A percentile compares a stretch with the other conserved stretches of the same genome.
Conservation (phyloP, 1,140 invertebrate genomes). For the Hycleus phaleratus region DNA sequence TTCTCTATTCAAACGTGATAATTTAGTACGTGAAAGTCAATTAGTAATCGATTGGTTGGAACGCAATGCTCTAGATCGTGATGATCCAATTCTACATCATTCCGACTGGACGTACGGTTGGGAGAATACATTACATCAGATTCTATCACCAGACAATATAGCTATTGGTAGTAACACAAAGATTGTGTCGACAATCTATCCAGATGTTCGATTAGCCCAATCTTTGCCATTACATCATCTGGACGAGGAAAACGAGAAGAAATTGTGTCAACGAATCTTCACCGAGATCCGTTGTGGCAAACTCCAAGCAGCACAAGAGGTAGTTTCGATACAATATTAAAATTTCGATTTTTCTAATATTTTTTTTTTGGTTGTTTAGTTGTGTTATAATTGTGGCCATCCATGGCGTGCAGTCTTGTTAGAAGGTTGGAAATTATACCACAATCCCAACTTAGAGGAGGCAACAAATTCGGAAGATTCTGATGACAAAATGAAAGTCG, state of each 20-base stretch:
- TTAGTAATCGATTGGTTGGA: conserved; percentile 91
- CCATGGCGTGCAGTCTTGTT: conserved; percentile 82
- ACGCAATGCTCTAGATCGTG: conserved; percentile 65
- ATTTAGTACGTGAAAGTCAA: conserved; percentile 67
- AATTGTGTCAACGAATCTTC: conserved; percentile 62
- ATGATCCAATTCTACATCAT: conserved; percentile 60
- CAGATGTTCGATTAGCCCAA: conserved; percentile 83
- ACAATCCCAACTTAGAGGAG: conserved; percentile 60
- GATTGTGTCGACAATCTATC: conserved; percentile 74
- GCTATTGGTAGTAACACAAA: conserved; percentile 49
- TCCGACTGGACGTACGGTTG: conserved; percentile 72
- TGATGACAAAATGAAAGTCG: conserved; percentile 14
- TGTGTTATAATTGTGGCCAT: conserved; percentile 79
- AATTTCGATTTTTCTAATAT: not conserved
- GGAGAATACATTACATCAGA: conserved; percentile 84
- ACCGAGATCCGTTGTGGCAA: conserved; percentile 76
- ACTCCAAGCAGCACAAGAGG: conserved; percentile 69
- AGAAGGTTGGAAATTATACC: conserved; percentile 80
- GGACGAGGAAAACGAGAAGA: conserved; percentile 80
- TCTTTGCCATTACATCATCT: conserved; percentile 76
- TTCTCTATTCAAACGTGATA: conserved; percentile 56
- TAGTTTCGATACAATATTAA: conserved; percentile 7
- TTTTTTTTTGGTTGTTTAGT: conserved; percentile 31
- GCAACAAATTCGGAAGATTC: no score
- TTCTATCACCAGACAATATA: conserved; percentile 50